Evolutionary conservation across 2,113 vertebrate species (phyloP).

Genomic region (Amblyopsis rosae): DNA sequence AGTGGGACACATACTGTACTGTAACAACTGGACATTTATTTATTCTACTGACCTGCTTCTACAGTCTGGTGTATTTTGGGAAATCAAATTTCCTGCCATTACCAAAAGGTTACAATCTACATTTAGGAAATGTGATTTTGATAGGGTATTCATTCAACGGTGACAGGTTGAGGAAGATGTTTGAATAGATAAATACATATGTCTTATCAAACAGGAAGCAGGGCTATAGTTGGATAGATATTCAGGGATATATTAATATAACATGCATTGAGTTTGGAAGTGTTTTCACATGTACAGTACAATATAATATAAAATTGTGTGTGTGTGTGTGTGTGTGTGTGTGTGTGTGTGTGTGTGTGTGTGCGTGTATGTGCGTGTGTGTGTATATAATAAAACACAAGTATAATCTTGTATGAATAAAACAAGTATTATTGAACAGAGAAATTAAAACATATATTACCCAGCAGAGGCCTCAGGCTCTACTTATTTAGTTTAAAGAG

Average conservation of each 20-base stretch:
- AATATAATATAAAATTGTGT: neutral
- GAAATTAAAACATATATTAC: no score
- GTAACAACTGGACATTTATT: constrained; percentile 51
- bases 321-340: no score
- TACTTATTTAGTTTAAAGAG: neutral
- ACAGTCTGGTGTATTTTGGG: constrained; percentile 58
- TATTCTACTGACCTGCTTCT: constrained; percentile 58
- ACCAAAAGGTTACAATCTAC: constrained; percentile 68
- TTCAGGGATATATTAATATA: no score
- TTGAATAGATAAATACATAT: constrained; percentile 19
- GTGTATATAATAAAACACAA: neutral
- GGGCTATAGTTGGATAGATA: neutral
- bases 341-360: no score
- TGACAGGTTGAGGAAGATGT: constrained; percentile 20
- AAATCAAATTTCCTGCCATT: constrained; percentile 67
- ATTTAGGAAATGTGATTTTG: constrained; percentile 66
- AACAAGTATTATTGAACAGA: neutral
- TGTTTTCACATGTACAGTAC: neutral
- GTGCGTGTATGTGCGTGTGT: no score
- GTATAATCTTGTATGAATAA: neutral
- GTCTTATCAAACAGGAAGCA: constrained; percentile 18
- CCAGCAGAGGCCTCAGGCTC: no score
- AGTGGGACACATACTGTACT: constrained; percentile 46
- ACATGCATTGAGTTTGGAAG: neutral
- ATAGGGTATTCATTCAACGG: constrained; percentile 54